A percentile compares a stretch with the other conserved stretches of the same genome.
Conservation (phyloP, 1,140 invertebrate genomes). For the Chironomus tepperi region DNA sequence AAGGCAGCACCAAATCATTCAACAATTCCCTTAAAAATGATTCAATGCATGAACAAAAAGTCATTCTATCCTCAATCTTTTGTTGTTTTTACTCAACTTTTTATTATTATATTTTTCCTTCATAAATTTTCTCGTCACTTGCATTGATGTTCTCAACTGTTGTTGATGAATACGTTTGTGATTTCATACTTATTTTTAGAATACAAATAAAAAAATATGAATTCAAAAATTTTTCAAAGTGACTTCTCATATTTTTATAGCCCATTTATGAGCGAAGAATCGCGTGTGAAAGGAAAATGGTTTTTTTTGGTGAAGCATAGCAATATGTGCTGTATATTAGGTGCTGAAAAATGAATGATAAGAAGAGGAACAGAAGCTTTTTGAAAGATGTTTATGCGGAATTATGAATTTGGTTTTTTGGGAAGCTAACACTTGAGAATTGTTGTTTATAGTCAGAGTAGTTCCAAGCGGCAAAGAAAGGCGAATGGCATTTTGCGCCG, state of each 20-base stretch:
- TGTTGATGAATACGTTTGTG: not conserved
- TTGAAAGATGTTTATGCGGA: too few species aligned
- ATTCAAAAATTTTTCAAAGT: not conserved
- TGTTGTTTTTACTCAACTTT: not conserved
- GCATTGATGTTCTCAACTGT: not conserved
- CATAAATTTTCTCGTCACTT: not conserved
- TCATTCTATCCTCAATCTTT: too few species aligned
- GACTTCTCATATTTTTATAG: not conserved
- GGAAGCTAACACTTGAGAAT: too few species aligned
- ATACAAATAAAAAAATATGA: not conserved
- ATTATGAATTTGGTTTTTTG: too few species aligned
- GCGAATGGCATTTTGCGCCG: too few species aligned
- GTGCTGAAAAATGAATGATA: not conserved
- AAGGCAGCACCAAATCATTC: too few species aligned
- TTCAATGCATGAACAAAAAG: too few species aligned
- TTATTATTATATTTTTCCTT: not conserved
- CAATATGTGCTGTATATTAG: not conserved
- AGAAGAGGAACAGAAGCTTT: too few species aligned
- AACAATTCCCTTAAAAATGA: too few species aligned
- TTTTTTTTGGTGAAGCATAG: too few species aligned
- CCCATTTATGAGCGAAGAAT: not conserved
- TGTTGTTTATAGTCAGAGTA: too few species aligned
- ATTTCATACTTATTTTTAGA: not conserved
- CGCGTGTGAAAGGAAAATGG: not conserved
- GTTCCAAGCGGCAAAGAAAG: too few species aligned